Base-by-base conservation (phyloP, 2,113 vertebrate species). In the Phocoena phocoena region DNA sequence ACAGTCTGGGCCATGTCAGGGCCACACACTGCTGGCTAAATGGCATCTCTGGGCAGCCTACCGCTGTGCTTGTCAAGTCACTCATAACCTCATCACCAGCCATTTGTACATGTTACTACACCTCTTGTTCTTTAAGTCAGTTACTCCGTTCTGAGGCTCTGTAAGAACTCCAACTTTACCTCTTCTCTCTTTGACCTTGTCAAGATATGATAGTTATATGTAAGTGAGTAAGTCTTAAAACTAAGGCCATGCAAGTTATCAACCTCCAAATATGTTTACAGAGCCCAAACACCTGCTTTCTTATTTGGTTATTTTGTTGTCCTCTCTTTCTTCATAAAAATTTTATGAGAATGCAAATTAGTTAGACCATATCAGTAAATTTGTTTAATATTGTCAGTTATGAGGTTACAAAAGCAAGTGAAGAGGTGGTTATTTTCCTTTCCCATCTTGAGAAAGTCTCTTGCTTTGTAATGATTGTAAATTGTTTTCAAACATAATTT, bases 381-480 rank as follows among this genome's bases (percentile, higher is more conserved):
- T 44, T 85, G n/a, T 62, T 92, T 96, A 65, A 82, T 95, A 85
- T 74, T 85, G 81, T 97, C 47, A 62, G 18, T 74, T 93, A 41
- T 0, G 17, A 94, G n/a, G 12, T 65, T 76, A 25, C 36, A 68
- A 82, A 86, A 83, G 26, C 74, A 89, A 68, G 38, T 55, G 50
- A 88, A 38, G 26, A 23, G 33, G 76, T 79, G 23, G 9, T 58
- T 94, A 31, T 91, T 85, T 82, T 81, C 28, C 84, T 93, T 81
- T 91, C 28, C 3, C 1, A 28, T 77, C 47, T 74, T 74, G 55
- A 96, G 73, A 76, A 55, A 53, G 28, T 63, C 28, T 91, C 86
- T 65, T 68, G 79, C 81, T 88, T 96, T 79, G 13, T 71, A 82
- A 82, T 88, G 62, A 53, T 44, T 41, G 2, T 50, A 81, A 65